These are phyloP conservation scores for Cantharis nigra DNA, from an alignment of 2,888 invertebrate genomes.

Conservation along the genomic window DNA sequence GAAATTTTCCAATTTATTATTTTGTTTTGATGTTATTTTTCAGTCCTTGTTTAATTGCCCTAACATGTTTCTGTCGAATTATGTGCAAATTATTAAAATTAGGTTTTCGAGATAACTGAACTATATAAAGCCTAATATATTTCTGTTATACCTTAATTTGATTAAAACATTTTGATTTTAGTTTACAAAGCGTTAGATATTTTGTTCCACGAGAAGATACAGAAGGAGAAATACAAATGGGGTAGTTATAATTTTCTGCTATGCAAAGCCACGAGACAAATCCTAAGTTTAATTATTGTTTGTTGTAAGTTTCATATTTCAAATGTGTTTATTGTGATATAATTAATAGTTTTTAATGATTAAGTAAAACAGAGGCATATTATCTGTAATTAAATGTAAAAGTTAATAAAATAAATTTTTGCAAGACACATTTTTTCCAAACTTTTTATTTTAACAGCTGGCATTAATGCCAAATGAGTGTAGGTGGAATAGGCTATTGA, in stretches of 20 bases:
- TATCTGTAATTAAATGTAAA: neutral
- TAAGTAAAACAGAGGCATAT: neutral
- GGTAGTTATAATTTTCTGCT: neutral
- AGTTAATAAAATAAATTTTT: neutral
- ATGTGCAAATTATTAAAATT: too few relatives aligned
- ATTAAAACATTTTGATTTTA: neutral
- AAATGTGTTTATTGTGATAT: neutral
- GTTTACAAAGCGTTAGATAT: neutral
- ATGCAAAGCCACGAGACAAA: neutral
- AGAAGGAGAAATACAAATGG: neutral
- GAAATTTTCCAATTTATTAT: constrained; percentile 19
- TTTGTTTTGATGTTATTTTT: neutral
- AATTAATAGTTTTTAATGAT: neutral
- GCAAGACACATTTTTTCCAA: neutral
- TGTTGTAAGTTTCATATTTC: neutral
- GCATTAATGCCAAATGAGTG: too few relatives aligned
- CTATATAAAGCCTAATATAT: too few relatives aligned
- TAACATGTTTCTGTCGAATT: too few relatives aligned
- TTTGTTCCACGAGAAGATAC: neutral
- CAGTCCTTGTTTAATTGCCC: too few relatives aligned
- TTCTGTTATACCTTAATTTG: neutral
- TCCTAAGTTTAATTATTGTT: neutral
- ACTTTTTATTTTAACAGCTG: neutral
- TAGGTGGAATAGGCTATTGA: too few relatives aligned
- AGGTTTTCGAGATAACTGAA: too few relatives aligned